Percentiles rank a stretch among this genome's conserved stretches.
phyloP scores from a whole-genome alignment of 1,140 invertebrate species.

The Thaumetopoea pityocampa region DNA sequence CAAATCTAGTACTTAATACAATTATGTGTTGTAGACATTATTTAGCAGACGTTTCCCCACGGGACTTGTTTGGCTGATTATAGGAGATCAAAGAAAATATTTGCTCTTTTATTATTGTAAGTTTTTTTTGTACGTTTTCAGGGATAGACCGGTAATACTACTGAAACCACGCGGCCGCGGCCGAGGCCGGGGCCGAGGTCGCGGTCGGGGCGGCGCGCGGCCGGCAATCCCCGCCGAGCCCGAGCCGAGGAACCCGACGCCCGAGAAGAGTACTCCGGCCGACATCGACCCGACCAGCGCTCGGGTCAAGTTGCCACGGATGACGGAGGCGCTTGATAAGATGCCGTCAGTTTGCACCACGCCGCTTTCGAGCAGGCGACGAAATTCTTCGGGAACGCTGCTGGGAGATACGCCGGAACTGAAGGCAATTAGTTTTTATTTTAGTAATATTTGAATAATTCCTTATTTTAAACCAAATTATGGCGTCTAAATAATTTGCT shows the following conservation, averaged over 20 bases:
- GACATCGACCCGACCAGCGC: conserved; percentile 59
- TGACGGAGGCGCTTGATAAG: conserved; percentile 65
- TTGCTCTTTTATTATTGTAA: conserved; percentile 3
- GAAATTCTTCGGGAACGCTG: conserved; percentile 33
- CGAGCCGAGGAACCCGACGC: conserved; percentile 24
- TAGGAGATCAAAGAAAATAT: background rate
- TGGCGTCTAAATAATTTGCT: too few species aligned
- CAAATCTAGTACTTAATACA: too few species aligned
- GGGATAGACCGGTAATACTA: conserved; percentile 61
- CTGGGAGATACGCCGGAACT: conserved; percentile 32
- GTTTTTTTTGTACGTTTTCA: conserved; percentile 29
- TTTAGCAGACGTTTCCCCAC: too few species aligned
- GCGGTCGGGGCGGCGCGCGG: conserved; percentile 35
- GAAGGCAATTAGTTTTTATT: too few species aligned
- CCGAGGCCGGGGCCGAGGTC: conserved; percentile 37
- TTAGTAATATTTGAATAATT: too few species aligned
- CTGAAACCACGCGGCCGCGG: conserved; percentile 63
- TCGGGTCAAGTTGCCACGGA: conserved; percentile 59
- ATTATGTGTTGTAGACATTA: too few species aligned
- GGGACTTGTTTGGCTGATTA: too few species aligned
- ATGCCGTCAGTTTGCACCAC: conserved; percentile 52
- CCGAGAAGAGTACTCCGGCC: conserved; percentile 30
- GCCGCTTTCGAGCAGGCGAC: conserved; percentile 49
- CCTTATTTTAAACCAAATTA: too few species aligned
- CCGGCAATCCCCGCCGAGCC: conserved; percentile 10